These are phyloP conservation scores for Listronotus bonariensis DNA, from an alignment of 1,140 invertebrate genomes.

Conservation along the genomic window DNA sequence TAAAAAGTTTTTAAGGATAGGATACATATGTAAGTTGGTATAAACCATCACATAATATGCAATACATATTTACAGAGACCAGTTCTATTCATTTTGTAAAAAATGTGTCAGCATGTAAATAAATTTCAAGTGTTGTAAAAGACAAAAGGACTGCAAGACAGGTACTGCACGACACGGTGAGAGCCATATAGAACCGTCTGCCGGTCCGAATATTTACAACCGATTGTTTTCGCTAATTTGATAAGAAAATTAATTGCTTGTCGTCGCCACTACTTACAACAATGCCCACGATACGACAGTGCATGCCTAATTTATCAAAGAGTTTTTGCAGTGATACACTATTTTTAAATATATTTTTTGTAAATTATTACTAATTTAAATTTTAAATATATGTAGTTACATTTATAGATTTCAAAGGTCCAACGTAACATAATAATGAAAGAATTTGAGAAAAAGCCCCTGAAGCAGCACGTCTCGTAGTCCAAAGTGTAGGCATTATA, in stretches of 20 bases:
- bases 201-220: conserved; percentile 44
- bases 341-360: too few species aligned
- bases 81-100: conserved; percentile 3
- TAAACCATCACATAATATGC: too few species aligned
- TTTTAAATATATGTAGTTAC: too few species aligned
- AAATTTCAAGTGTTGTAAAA: conserved; percentile 9
- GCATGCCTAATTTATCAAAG: conserved; percentile 40
- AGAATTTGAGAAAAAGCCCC: too few species aligned
- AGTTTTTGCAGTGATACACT: conserved; percentile 22
- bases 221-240: conserved; percentile 54
- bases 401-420: too few species aligned
- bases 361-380: too few species aligned
- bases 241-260: conserved; percentile 55
- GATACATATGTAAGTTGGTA: too few species aligned
- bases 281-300: conserved; percentile 37
- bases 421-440: too few species aligned
- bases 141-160: conserved; percentile 26
- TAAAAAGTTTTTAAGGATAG: too few species aligned
- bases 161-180: conserved; percentile 34
- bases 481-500: too few species aligned
- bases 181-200: conserved; percentile 32
- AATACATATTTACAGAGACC: too few species aligned
- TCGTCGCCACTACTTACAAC: conserved; percentile 50
- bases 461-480: too few species aligned
- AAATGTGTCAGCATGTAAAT: conserved; percentile 21